Conservation (phyloP, 2,113 vertebrate genomes). For the Astatoreochromis straeleni region DNA sequence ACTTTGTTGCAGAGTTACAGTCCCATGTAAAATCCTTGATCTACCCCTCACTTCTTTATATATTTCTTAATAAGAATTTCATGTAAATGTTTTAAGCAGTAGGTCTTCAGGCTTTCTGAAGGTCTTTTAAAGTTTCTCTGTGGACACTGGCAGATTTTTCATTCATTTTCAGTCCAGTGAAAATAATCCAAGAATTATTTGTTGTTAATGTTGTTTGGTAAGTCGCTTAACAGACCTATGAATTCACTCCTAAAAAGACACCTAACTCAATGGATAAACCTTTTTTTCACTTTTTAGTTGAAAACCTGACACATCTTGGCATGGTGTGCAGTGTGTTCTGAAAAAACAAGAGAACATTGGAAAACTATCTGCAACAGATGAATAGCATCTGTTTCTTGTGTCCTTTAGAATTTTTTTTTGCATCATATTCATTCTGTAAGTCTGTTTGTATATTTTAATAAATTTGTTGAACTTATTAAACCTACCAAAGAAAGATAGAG, state of each 20-base stretch:
- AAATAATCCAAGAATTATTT: not conserved
- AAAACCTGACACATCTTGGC: not conserved
- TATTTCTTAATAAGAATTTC: not conserved
- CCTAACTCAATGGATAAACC: not conserved
- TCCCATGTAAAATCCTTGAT: not conserved
- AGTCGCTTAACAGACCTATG: not conserved
- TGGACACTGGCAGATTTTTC: not conserved
- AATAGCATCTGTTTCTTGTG: not conserved
- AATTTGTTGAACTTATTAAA: not conserved
- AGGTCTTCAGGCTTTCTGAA: not conserved
- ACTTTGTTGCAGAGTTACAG: not conserved
- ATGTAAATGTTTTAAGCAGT: not conserved
- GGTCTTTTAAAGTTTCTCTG: not conserved
- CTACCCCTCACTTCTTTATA: not conserved
- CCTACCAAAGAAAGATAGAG: not conserved
- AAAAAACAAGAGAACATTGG: not conserved
- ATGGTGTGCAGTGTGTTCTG: not conserved
- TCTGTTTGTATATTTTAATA: not conserved
- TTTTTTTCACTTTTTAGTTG: not conserved
- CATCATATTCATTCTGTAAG: not conserved
- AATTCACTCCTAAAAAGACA: not conserved
- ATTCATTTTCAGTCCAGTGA: not conserved
- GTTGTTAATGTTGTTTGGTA: not conserved
- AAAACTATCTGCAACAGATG: not conserved
- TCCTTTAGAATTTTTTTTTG: not conserved